These are phyloP conservation scores for Rhinichthys osculus DNA, from an alignment of 2,797 vertebrate species.

Conservation along the genomic window DNA sequence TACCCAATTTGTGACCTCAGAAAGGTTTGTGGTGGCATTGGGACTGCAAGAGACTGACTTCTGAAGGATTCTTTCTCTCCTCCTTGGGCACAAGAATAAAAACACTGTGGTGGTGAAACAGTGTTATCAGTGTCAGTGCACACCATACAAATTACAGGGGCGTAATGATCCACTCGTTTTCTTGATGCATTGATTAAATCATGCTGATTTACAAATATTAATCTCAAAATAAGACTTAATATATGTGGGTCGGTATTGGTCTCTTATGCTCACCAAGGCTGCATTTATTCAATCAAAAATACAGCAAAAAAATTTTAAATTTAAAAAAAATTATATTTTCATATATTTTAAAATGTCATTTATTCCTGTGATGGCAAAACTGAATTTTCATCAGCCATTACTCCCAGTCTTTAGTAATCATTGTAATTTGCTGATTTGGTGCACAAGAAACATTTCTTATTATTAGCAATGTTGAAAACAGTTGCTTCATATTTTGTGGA, in stretches of 20 bases:
- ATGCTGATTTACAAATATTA: neutral
- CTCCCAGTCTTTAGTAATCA: neutral
- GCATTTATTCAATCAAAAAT: neutral
- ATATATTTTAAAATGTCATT: no score
- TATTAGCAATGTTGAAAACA: neutral
- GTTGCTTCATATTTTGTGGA: neutral
- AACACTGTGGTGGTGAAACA: neutral
- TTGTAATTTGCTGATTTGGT: neutral
- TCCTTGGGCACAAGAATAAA: neutral
- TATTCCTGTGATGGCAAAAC: no score
- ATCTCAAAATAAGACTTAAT: neutral
- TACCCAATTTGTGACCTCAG: slow-evolving; percentile 24
- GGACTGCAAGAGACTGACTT: neutral
- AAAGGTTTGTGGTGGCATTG: neutral
- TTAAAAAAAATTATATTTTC: neutral
- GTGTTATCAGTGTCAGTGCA: neutral
- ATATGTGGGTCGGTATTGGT: neutral
- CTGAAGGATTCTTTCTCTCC: slow-evolving; percentile 5
- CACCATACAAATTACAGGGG: neutral
- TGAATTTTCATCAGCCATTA: neutral
- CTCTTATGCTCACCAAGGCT: neutral
- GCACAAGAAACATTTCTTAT: neutral
- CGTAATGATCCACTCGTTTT: neutral
- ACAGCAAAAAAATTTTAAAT: neutral
- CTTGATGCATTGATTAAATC: neutral